Percentiles rank a stretch among this genome's conserved stretches.
Evolutionary conservation across 1,140 invertebrate genomes (phyloP).

Genomic region (Solenopsis fugax): DNA sequence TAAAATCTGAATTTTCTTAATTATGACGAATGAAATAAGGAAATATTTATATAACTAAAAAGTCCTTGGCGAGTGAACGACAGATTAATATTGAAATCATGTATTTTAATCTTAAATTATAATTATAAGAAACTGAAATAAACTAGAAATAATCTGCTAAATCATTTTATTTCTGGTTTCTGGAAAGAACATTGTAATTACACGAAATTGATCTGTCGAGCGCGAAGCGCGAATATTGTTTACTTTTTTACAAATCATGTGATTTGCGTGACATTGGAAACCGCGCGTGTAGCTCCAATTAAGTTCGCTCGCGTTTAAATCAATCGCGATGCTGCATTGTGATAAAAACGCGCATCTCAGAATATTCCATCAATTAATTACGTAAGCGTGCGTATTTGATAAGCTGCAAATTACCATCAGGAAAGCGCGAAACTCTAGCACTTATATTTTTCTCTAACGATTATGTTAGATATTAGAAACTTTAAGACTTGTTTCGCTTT

Average conservation of each 20-base stretch:
- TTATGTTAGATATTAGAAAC: slow-evolving; percentile 17
- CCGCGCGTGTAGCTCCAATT: background rate
- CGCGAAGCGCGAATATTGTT: background rate
- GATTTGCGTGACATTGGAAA: slow-evolving; percentile 1
- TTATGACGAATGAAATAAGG: background rate
- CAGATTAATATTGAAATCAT: slow-evolving; percentile 8
- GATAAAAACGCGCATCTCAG: background rate
- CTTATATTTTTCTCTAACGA: background rate
- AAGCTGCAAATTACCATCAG: slow-evolving; percentile 10
- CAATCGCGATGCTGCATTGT: slow-evolving; percentile 4
- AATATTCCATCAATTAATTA: slow-evolving; percentile 12
- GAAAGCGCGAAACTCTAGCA: background rate
- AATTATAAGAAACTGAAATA: background rate
- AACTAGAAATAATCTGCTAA: background rate
- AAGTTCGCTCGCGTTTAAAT: background rate
- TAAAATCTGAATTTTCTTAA: background rate
- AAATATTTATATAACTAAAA: background rate
- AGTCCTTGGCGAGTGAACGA: too few relatives aligned
- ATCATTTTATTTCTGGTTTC: background rate
- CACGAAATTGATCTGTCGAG: background rate
- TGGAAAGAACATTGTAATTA: background rate
- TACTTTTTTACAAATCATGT: background rate
- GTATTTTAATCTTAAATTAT: background rate
- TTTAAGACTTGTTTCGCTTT: slow-evolving; percentile 25
- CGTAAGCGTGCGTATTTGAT: slow-evolving; percentile 25